Percentiles rank a stretch among this genome's conserved stretches.
phyloP scores from a whole-genome alignment of 2,113 vertebrate species.

The Semicossyphus pulcher region DNA sequence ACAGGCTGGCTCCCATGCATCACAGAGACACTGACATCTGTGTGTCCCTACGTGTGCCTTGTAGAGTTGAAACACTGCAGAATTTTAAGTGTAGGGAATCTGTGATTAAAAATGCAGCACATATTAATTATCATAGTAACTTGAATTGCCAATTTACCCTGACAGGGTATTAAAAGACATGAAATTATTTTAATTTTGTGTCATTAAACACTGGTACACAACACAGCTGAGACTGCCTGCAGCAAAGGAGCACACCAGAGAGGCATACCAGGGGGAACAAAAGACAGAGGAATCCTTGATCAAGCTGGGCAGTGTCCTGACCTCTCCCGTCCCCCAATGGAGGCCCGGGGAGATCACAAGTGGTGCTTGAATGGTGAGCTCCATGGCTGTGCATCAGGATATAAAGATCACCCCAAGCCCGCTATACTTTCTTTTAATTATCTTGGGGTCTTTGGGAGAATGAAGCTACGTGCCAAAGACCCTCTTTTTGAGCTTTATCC shows the following conservation, averaged over 20 bases:
- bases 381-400: constrained; percentile 60
- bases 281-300: constrained; percentile 50
- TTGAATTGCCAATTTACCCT: constrained; percentile 29
- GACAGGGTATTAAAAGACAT: constrained; percentile 31
- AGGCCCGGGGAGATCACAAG: constrained; percentile 47
- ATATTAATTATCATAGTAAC: constrained; percentile 56
- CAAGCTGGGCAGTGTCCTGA: constrained; percentile 44
- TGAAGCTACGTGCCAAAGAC: constrained; percentile 16
- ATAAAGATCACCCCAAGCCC: constrained; percentile 44
- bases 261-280: constrained; percentile 34
- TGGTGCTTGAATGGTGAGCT: constrained; percentile 48
- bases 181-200: constrained; percentile 22
- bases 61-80: constrained; percentile 13
- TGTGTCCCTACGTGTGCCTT: constrained; percentile 48
- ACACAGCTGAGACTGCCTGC: constrained; percentile 11
- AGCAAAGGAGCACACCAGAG: constrained; percentile 20
- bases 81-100: constrained; percentile 31
- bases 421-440: constrained; percentile 63
- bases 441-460: constrained; percentile 43
- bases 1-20: constrained; percentile 63
- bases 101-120: constrained; percentile 55
- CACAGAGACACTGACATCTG: constrained; percentile 61
- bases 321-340: constrained; percentile 30
- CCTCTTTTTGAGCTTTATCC: constrained; percentile 24
- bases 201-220: constrained; percentile 33